phyloP scores from a whole-genome alignment of 2,113 vertebrate species.

The Indicator indicator region DNA sequence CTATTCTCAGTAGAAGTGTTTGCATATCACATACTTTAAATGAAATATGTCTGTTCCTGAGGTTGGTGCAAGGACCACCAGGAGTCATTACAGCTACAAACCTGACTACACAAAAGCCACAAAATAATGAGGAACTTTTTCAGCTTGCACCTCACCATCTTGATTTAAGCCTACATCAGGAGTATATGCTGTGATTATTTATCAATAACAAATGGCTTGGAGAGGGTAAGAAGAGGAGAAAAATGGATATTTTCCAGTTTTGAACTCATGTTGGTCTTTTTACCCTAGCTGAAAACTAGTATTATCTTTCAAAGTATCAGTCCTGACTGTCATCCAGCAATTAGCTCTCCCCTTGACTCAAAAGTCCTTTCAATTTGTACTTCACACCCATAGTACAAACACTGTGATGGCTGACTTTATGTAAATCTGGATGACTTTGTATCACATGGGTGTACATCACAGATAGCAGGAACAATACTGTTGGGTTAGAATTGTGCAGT shows the following conservation, averaged over 20 bases:
- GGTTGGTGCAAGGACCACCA: background rate
- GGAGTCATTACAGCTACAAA: background rate
- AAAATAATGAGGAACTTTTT: background rate
- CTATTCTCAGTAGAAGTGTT: background rate
- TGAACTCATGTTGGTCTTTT: background rate
- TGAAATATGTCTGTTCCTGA: background rate
- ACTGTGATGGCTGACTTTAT: background rate
- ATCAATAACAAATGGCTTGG: background rate
- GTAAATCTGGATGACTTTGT: background rate
- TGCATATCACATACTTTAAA: background rate
- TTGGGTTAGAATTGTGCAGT: background rate
- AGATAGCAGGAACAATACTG: background rate
- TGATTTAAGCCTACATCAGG: background rate
- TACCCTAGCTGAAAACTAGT: background rate
- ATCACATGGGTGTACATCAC: background rate
- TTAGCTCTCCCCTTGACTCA: background rate
- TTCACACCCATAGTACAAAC: background rate
- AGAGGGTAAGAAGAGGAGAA: background rate
- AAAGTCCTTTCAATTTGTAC: background rate
- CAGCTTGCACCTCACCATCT: background rate
- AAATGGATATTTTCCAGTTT: background rate
- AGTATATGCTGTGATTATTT: background rate
- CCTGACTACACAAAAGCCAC: background rate
- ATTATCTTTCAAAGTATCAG: background rate
- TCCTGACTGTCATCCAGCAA: background rate